A percentile compares a stretch with the other conserved stretches of the same genome.
Conservation (phyloP, 2,888 invertebrate genomes). For the Xylocampa areola region DNA sequence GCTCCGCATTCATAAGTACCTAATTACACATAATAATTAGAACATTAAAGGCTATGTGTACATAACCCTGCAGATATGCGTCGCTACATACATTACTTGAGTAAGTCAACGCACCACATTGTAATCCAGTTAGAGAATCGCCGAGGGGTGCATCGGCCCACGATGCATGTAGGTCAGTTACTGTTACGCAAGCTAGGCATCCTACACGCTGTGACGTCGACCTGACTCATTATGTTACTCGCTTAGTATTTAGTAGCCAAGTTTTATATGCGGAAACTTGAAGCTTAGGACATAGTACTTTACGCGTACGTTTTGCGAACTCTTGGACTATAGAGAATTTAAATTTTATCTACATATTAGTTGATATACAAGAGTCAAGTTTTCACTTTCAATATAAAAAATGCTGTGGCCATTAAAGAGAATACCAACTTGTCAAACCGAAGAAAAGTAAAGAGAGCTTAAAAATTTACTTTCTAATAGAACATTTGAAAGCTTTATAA, state of each 20-base stretch:
- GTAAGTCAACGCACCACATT: slow-evolving; percentile 69
- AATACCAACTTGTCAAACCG: slow-evolving; percentile 37
- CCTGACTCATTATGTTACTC: slow-evolving; percentile 58
- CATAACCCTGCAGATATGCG: slow-evolving; percentile 21
- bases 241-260: slow-evolving; percentile 31
- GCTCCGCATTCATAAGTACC: no score
- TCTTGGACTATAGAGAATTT: no score
- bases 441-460: slow-evolving; percentile 35
- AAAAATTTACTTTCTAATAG: slow-evolving; percentile 52
- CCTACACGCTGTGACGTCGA: slow-evolving; percentile 65
- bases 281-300: background rate
- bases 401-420: slow-evolving; percentile 5
- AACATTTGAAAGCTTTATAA: slow-evolving; percentile 40
- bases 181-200: slow-evolving; percentile 71
- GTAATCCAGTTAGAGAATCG: slow-evolving; percentile 78
- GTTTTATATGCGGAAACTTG: slow-evolving; percentile 7
- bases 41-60: slow-evolving; percentile 14
- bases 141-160: slow-evolving; percentile 77
- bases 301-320: no score
- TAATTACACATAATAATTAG: no score
- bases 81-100: slow-evolving; percentile 61
- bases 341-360: no score
- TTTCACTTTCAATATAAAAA: slow-evolving; percentile 37
- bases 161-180: slow-evolving; percentile 81
- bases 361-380: background rate